Conservation (phyloP, 2,797 vertebrate species). For the Gymnodraco acuticeps region DNA sequence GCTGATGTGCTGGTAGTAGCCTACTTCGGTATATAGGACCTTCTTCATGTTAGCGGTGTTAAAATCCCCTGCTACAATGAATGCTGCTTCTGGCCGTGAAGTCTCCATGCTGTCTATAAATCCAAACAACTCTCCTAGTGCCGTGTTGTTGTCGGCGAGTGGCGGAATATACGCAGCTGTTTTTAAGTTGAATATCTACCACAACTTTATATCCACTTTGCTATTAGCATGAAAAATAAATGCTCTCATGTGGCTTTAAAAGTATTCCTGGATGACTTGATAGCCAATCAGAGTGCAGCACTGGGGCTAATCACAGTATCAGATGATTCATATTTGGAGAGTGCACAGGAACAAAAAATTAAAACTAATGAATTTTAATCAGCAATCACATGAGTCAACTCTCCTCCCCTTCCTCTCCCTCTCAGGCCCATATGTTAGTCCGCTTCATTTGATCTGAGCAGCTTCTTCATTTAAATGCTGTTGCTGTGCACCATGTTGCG, state of each 20-base stretch:
- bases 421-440: slow-evolving; percentile 35
- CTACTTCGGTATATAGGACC: too few species aligned
- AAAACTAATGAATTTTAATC: slow-evolving; percentile 38
- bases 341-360: neutral
- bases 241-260: slow-evolving; percentile 11
- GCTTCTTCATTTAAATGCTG: slow-evolving; percentile 68
- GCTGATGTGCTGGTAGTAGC: too few species aligned
- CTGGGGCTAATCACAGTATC: slow-evolving; percentile 7
- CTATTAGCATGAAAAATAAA: neutral
- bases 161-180: too few species aligned
- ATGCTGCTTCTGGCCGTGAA: too few species aligned
- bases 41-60: too few species aligned
- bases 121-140: too few species aligned
- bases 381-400: slow-evolving; percentile 30
- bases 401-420: slow-evolving; percentile 15
- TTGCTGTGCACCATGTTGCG: slow-evolving; percentile 62
- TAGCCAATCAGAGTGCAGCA: slow-evolving; percentile 21
- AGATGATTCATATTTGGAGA: neutral
- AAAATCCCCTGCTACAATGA: too few species aligned
- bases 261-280: neutral
- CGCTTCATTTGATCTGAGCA: slow-evolving; percentile 50
- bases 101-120: too few species aligned
- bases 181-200: neutral
- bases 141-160: too few species aligned
- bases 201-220: neutral